Evolutionary conservation across 1,140 invertebrate genomes (phyloP), one percentile per base, ranked within the genome.

Genomic region (Sminthurides bifidus): DNA sequence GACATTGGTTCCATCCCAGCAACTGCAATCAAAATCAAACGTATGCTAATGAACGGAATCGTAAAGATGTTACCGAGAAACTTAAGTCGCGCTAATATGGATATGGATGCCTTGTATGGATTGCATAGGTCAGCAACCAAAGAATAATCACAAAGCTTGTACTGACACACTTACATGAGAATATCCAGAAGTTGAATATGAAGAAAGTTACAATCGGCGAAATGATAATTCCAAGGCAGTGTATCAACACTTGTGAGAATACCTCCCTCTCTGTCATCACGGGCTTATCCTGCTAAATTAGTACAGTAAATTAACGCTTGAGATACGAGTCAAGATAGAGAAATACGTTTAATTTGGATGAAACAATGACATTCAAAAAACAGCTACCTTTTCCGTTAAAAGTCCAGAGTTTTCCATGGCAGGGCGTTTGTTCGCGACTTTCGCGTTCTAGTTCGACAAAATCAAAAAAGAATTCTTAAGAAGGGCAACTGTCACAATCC

Each of bases 1-100:
- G 75, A 71, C 35, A 83, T 69, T 31, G 75, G 73, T 44, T 76
- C 75, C 48, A 83, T 60, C 8, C 73, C 72, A 15, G 79, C 66
- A 35, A 77, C 76, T 79, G 65, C 63, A 74, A 70, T 52, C 57
- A 3, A n/a, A 60, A 61, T 49, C 45, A 37, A 17, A 30, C 29
- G 24, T 6, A 50, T 21, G 19, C 17, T 12, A 6, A 10, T 43
- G 14, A 43, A 43, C 6, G 12, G 8, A 54, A 14, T 24, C 26
- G 10, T 51, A 6, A 12, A 8, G 12, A 15, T 6, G 27, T 53
- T 29, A 46, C 12, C n/a, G n/a, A n/a, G 26, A 48, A 55, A 43
- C 8, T 6, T 12, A 12, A 43, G 8, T 19, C 5, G 21, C 14
- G 17, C 14, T 43, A 19, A 43, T 29, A 43, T 19, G 23, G 19